Conservation (phyloP, 1,140 invertebrate species). For the Branchinecta lynchi region DNA sequence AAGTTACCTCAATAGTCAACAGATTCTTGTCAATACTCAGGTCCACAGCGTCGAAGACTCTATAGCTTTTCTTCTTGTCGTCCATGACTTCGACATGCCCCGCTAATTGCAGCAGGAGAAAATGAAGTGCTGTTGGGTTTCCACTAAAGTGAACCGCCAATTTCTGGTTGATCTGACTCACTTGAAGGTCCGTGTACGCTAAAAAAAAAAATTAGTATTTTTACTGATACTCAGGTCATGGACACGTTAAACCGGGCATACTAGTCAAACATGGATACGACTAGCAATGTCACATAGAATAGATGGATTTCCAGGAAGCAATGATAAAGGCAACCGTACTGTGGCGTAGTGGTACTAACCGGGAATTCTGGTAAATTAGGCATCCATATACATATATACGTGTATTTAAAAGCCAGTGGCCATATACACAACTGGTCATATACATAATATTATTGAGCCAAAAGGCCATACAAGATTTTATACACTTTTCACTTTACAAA, state of each 20-base stretch:
- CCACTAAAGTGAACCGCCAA: conserved; percentile 76
- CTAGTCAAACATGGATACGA: neutral
- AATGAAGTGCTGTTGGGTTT: conserved; percentile 55
- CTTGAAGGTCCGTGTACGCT: conserved; percentile 91
- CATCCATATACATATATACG: too few relatives aligned
- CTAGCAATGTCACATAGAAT: too few relatives aligned
- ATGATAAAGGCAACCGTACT: too few relatives aligned
- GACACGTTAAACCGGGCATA: neutral
- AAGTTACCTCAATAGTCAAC: conserved; percentile 56
- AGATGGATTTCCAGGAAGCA: too few relatives aligned
- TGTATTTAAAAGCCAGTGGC: too few relatives aligned
- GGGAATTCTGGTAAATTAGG: too few relatives aligned
- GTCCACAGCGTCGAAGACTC: conserved; percentile 51
- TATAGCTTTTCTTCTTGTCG: conserved; percentile 51
- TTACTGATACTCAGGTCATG: conserved; percentile 15
- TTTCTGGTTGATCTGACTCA: conserved; percentile 77
- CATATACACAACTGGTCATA: too few relatives aligned
- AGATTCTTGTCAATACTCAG: conserved; percentile 67
- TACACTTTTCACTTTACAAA: too few relatives aligned
- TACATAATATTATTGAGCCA: too few relatives aligned
- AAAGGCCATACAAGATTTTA: too few relatives aligned
- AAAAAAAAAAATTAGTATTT: conserved; percentile 23
- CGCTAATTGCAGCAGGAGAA: conserved; percentile 65
- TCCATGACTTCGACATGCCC: conserved; percentile 59
- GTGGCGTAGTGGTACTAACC: too few relatives aligned